phyloP scores from a whole-genome alignment of 2,113 vertebrate genomes.

The Eurypyga helias region DNA sequence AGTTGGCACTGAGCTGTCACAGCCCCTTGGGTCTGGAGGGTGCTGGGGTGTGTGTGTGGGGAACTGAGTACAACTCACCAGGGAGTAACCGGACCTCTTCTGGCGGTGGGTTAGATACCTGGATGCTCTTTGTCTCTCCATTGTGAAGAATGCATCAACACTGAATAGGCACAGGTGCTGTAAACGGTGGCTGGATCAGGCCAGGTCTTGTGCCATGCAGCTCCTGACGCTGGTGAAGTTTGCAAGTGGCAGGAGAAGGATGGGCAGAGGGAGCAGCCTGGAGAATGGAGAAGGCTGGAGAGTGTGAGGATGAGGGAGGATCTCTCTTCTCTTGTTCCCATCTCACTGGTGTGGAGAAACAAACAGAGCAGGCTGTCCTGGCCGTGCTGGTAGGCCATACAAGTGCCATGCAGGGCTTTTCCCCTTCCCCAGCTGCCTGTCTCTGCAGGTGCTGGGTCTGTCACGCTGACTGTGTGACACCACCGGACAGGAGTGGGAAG shows the following conservation, averaged over 20 bases:
- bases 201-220: neutral
- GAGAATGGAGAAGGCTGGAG: neutral
- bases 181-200: neutral
- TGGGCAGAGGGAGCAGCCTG: neutral
- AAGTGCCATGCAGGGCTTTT: accelerated
- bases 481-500: neutral
- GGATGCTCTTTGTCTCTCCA: neutral
- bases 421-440: neutral
- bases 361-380: neutral
- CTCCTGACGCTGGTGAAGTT: neutral
- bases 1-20: neutral
- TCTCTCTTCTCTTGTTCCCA: neutral
- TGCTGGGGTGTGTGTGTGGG: neutral
- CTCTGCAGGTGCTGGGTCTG: neutral
- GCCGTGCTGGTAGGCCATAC: accelerated
- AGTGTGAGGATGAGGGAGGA: neutral
- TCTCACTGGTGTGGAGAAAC: neutral
- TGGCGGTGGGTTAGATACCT: neutral
- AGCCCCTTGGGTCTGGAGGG: neutral
- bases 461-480: neutral
- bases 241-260: neutral
- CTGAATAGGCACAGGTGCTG: neutral
- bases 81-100: neutral
- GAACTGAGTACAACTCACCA: neutral
- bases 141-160: no score